A percentile compares a stretch with the other conserved stretches of the same genome.
phyloP scores from a whole-genome alignment of 2,113 vertebrate species.

The Candoia aspera region DNA sequence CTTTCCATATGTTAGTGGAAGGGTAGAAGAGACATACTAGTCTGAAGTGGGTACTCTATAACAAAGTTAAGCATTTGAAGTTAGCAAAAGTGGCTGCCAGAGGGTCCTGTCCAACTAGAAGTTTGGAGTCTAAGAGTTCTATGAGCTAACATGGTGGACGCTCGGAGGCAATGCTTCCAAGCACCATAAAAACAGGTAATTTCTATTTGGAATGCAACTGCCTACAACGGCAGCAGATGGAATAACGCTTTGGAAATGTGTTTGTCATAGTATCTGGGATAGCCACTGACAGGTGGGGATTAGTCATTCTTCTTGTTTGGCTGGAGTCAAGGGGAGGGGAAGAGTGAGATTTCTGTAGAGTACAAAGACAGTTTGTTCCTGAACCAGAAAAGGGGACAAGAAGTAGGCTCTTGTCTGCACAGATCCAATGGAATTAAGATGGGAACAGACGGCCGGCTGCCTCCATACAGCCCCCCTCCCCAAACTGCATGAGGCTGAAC shows the following conservation, averaged over 20 bases:
- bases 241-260: not conserved
- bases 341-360: not conserved
- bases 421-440: not conserved
- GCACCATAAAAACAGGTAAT: not conserved
- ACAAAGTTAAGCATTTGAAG: not conserved
- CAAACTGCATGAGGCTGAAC: not conserved
- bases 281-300: not conserved
- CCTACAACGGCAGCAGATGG: not conserved
- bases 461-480: not conserved
- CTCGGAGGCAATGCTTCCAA: not conserved
- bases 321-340: not conserved
- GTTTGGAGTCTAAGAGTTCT: not conserved
- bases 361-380: not conserved
- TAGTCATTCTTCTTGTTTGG: not conserved
- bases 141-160: not conserved
- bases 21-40: not conserved
- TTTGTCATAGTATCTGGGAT: not conserved
- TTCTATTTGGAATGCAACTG: not conserved
- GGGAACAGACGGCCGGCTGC: not conserved
- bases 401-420: not conserved
- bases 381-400: not conserved
- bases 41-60: not conserved
- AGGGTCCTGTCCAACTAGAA: not conserved
- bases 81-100: not conserved
- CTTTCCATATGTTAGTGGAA: not conserved